Percentiles rank a stretch among this genome's conserved stretches.
phyloP scores from a whole-genome alignment of 2,888 invertebrate genomes.

The Amiota communis region DNA sequence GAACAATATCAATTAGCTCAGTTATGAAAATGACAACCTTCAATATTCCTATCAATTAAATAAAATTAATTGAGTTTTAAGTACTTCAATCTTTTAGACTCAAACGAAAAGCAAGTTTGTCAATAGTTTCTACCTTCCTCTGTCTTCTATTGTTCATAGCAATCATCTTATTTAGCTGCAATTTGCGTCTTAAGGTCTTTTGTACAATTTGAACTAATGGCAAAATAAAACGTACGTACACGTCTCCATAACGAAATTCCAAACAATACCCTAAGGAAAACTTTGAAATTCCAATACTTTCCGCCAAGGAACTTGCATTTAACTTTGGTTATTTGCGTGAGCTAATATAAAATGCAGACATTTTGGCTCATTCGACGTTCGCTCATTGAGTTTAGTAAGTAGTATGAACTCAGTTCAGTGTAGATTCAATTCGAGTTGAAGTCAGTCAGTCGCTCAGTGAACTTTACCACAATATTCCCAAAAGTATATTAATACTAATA shows the following conservation, averaged over 20 bases:
- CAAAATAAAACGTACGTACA: constrained; percentile 20
- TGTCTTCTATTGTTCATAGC: no score
- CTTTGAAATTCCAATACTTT: constrained; percentile 35
- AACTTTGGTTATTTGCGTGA: constrained; percentile 49
- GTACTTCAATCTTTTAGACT: no score
- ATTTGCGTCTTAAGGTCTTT: constrained; percentile 45
- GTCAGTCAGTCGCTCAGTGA: constrained; percentile 11
- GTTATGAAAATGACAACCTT: no score
- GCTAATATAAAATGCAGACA: constrained; percentile 33
- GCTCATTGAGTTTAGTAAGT: neutral
- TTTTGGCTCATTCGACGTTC: constrained; percentile 1
- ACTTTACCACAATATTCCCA: constrained; percentile 50
- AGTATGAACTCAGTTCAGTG: no score
- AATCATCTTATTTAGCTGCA: constrained; percentile 54
- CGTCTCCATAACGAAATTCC: constrained; percentile 60
- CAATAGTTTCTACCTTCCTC: no score
- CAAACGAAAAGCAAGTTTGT: no score
- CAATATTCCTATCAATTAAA: no score
- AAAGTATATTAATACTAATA: constrained; percentile 38
- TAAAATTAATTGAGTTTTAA: no score
- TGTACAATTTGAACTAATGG: constrained; percentile 6
- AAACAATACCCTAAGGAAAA: constrained; percentile 63
- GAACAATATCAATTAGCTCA: no score
- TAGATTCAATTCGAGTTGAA: no score
- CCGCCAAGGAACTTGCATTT: constrained; percentile 1